These are phyloP conservation scores for Odontocolon sp. DNA, from an alignment of 2,888 invertebrate species.

Conservation along the genomic window DNA sequence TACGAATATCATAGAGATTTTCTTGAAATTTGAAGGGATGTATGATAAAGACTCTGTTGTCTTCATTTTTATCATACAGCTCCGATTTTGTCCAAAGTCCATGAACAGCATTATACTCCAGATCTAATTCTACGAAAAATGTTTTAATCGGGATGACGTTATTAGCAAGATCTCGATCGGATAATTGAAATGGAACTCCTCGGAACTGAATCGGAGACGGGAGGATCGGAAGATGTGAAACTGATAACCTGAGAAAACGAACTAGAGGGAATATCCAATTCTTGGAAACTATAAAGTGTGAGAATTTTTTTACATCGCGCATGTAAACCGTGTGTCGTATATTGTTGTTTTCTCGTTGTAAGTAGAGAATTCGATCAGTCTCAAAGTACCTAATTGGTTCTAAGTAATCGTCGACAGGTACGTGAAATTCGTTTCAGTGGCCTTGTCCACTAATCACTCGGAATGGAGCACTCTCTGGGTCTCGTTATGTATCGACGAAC, in stretches of 20 bases:
- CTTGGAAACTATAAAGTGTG: background rate
- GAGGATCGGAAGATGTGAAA: too few species aligned
- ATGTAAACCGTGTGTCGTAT: background rate
- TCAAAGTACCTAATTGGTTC: slow-evolving; percentile 50
- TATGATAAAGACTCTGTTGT: too few species aligned
- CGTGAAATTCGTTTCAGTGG: slow-evolving; percentile 53
- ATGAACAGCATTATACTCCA: too few species aligned
- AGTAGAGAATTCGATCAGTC: slow-evolving; percentile 41
- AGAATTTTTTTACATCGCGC: background rate
- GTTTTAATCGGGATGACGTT: too few species aligned
- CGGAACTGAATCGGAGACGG: too few species aligned
- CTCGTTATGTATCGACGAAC: slow-evolving; percentile 40
- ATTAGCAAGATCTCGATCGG: too few species aligned
- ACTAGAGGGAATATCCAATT: background rate
- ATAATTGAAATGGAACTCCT: too few species aligned
- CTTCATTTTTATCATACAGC: too few species aligned
- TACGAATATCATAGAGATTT: too few species aligned
- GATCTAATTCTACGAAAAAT: too few species aligned
- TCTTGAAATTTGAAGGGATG: too few species aligned
- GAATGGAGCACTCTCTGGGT: slow-evolving; percentile 20
- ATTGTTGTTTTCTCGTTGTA: background rate
- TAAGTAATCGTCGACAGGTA: slow-evolving; percentile 37
- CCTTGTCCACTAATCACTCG: slow-evolving; percentile 51
- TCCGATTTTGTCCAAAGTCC: too few species aligned
- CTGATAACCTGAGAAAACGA: background rate